These are phyloP conservation scores for Epistrophe eligans DNA, from an alignment of 2,888 invertebrate species.

Conservation along the genomic window DNA sequence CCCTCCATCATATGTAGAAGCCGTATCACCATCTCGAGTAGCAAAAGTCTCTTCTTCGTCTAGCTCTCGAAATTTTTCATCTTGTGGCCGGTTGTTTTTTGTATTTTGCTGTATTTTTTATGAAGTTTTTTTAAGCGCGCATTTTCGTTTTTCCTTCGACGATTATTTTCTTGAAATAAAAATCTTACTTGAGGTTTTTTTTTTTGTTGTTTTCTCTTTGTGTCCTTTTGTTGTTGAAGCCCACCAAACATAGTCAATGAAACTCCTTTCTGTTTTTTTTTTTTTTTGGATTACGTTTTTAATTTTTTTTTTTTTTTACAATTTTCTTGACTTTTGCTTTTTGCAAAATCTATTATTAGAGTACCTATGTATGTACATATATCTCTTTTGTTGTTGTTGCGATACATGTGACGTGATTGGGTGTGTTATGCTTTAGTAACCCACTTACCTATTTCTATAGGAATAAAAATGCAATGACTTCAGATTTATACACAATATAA, in stretches of 20 bases:
- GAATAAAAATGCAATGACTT: conserved; percentile 57
- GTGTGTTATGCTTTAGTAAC: conserved; percentile 52
- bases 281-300: neutral
- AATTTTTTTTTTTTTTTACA: neutral
- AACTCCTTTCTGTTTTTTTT: conserved; percentile 23
- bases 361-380: neutral
- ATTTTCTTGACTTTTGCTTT: conserved; percentile 41
- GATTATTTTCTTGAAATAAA: conserved; percentile 24
- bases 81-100: neutral
- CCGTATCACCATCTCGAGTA: conserved; percentile 25
- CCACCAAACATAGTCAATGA: conserved; percentile 1
- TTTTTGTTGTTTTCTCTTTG: neutral
- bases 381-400: neutral
- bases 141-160: conserved; percentile 8
- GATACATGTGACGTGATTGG: neutral
- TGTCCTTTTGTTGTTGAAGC: conserved; percentile 11
- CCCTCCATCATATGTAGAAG: conserved; percentile 23
- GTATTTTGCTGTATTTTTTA: neutral
- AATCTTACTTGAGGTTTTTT: conserved; percentile 13
- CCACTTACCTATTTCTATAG: conserved; percentile 60
- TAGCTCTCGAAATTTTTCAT: conserved; percentile 25
- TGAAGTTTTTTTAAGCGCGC: conserved; percentile 4
- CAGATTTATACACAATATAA: conserved; percentile 28
- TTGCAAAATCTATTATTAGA: conserved; percentile 62
- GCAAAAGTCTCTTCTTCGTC: conserved; percentile 17